Evolutionary conservation across 1,140 invertebrate species (phyloP).

Genomic region (Whitmania pigra): DNA sequence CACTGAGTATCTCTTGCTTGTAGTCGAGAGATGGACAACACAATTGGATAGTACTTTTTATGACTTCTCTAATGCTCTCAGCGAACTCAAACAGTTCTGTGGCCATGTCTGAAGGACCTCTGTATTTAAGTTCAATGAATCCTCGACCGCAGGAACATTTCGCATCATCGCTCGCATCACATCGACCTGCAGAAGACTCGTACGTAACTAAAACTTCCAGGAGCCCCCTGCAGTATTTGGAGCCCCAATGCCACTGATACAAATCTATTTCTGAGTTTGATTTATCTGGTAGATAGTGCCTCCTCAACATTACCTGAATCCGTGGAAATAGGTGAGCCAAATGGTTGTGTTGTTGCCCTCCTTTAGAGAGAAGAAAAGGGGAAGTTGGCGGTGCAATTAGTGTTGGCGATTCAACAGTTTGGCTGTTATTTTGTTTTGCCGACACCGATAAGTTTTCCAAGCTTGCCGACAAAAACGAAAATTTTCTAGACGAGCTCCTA

Average conservation of each 20-base stretch:
- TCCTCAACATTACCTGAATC: constrained; percentile 57
- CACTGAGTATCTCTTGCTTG: constrained; percentile 55
- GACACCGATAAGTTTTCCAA: not conserved
- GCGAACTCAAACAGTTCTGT: constrained; percentile 54
- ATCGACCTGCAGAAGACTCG: constrained; percentile 35
- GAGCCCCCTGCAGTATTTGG: constrained; percentile 59
- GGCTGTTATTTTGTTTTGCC: not conserved
- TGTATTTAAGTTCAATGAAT: constrained; percentile 54
- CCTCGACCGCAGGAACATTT: constrained; percentile 1
- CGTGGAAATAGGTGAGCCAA: constrained; percentile 57
- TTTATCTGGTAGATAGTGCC: constrained; percentile 48
- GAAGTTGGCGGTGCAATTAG: not conserved
- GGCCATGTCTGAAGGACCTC: constrained; percentile 48
- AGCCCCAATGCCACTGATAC: constrained; percentile 66
- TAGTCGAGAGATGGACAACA: constrained; percentile 56
- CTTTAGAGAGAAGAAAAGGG: not conserved
- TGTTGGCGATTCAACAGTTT: not conserved
- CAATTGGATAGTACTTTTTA: constrained; percentile 53
- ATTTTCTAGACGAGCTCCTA: too few relatives aligned
- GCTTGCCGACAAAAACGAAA: not conserved
- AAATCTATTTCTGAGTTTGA: constrained; percentile 50
- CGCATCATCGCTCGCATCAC: too few relatives aligned
- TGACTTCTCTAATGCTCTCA: constrained; percentile 58
- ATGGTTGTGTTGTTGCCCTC: constrained; percentile 44
- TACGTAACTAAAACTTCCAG: constrained; percentile 62